These are phyloP conservation scores for Anoura caudifer DNA, from an alignment of 2,113 vertebrate genomes.

Conservation along the genomic window DNA sequence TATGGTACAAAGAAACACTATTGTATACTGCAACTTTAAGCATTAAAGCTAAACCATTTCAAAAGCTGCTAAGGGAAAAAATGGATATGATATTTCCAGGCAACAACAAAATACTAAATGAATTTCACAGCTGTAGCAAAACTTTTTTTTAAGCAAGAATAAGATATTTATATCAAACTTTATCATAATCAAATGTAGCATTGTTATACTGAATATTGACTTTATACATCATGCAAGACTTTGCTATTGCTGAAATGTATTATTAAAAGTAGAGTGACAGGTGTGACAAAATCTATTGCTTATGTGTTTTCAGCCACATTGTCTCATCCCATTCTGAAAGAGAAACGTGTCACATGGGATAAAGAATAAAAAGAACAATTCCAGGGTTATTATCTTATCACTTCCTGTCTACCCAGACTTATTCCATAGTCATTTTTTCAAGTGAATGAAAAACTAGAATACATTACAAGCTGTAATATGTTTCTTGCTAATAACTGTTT, in stretches of 20 bases:
- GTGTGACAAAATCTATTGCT: conserved; percentile 63
- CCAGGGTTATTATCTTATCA: conserved; percentile 69
- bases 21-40: conserved; percentile 34
- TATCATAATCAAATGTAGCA: conserved; percentile 18
- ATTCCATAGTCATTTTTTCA: conserved; percentile 27
- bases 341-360: conserved; percentile 60
- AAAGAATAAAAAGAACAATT: conserved; percentile 67
- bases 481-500: conserved; percentile 9
- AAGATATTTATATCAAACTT: conserved; percentile 10
- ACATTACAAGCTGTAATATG: neutral
- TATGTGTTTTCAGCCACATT: conserved; percentile 33
- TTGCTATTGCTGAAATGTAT: conserved; percentile 21
- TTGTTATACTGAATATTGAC: neutral
- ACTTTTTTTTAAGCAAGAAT: conserved; percentile 31
- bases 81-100: neutral
- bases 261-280: conserved; percentile 50
- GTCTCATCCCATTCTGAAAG: conserved; percentile 43
- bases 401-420: conserved; percentile 50
- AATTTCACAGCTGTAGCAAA: conserved; percentile 37
- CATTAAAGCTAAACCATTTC: conserved; percentile 34
- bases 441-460: conserved; percentile 28
- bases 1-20: neutral
- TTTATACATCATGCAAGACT: conserved; percentile 43
- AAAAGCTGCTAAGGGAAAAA: neutral
- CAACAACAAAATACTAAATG: neutral